phyloP scores from a whole-genome alignment of 2,888 invertebrate genomes.

The Protonemura montana region DNA sequence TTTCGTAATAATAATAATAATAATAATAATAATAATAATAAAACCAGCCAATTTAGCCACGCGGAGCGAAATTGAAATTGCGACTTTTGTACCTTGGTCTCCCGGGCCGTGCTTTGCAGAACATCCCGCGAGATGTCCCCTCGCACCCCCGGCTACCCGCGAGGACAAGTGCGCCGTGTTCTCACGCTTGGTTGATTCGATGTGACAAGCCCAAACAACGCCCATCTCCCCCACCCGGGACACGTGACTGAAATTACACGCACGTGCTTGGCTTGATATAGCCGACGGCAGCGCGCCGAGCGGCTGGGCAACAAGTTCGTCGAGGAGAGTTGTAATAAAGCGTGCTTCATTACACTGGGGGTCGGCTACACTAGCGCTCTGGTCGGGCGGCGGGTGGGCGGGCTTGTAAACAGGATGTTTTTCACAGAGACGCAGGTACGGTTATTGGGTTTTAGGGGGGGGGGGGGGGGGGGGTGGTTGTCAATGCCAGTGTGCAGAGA shows the following conservation, averaged over 20 bases:
- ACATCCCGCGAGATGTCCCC: background rate
- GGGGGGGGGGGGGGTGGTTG: no score
- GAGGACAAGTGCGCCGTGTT: background rate
- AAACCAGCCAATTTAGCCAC: background rate
- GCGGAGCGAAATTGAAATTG: background rate
- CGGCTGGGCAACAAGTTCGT: slow-evolving; percentile 28
- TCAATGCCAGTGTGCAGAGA: no score
- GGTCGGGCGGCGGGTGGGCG: no score
- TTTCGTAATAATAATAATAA: background rate
- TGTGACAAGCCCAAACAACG: slow-evolving; percentile 25
- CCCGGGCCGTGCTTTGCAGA: background rate
- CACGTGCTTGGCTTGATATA: slow-evolving; percentile 40
- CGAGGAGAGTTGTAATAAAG: background rate
- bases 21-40: background rate
- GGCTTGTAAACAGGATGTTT: no score
- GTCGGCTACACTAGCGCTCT: no score
- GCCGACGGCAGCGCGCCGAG: background rate
- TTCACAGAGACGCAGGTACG: no score
- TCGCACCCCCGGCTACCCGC: background rate
- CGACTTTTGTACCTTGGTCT: background rate
- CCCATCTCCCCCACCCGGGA: slow-evolving; percentile 26
- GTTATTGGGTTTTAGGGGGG: no score
- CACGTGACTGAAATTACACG: slow-evolving; percentile 46
- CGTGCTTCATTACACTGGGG: no score
- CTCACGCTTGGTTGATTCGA: slow-evolving; percentile 43